These are phyloP conservation scores for Aradus depressus DNA, from an alignment of 2,888 invertebrate species.

Conservation along the genomic window DNA sequence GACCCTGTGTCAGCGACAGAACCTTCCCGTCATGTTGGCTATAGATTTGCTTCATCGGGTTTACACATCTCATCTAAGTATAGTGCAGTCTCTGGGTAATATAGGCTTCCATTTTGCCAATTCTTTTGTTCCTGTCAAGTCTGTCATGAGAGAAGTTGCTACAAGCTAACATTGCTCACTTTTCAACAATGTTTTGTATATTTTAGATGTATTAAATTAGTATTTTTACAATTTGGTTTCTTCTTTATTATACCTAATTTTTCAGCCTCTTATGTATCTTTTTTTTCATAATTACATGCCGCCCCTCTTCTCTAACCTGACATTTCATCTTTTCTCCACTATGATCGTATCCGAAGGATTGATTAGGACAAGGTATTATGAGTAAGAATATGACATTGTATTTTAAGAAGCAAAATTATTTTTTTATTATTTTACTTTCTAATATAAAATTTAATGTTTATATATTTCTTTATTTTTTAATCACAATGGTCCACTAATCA, in stretches of 20 bases:
- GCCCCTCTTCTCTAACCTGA: too few relatives aligned
- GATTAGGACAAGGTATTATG: too few relatives aligned
- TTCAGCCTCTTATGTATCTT: neutral
- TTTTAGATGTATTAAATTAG: neutral
- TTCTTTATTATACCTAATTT: neutral
- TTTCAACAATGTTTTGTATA: neutral
- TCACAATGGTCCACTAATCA: too few relatives aligned
- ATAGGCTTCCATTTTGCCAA: slow-evolving; percentile 71
- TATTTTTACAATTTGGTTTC: neutral
- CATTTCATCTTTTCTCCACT: too few relatives aligned
- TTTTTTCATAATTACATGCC: too few relatives aligned
- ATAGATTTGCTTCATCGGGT: slow-evolving; percentile 78
- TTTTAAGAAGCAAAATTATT: too few relatives aligned
- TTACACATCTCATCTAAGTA: slow-evolving; percentile 53
- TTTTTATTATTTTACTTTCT: too few relatives aligned
- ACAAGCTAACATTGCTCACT: slow-evolving; percentile 2
- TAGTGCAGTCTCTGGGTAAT: slow-evolving; percentile 67
- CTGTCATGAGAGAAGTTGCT: slow-evolving; percentile 34
- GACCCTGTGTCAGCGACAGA: slow-evolving; percentile 67
- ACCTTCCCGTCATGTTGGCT: slow-evolving; percentile 77
- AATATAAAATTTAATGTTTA: too few relatives aligned
- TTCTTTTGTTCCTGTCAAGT: slow-evolving; percentile 64
- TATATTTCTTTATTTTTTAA: too few relatives aligned
- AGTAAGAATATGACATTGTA: too few relatives aligned
- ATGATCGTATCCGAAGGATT: too few relatives aligned